A percentile compares a stretch with the other conserved stretches of the same genome.
Conservation (phyloP, 2,113 vertebrate genomes). For the Anguilla rostrata region DNA sequence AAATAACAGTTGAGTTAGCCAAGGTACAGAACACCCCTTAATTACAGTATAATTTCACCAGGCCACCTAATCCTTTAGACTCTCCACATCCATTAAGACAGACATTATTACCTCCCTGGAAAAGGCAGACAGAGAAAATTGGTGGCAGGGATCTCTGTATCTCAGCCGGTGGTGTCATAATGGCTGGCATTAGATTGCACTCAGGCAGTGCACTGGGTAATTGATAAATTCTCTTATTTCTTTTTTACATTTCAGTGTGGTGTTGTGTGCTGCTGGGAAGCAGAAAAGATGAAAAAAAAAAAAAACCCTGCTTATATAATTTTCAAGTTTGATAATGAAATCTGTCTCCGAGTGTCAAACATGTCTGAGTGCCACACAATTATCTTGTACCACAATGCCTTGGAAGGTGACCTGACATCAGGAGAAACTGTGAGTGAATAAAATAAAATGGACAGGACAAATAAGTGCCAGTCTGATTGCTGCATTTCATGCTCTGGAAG, state of each 20-base stretch:
- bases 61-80: neutral
- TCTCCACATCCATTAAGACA: neutral
- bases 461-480: neutral
- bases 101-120: neutral
- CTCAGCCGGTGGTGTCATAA: neutral
- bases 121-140: neutral
- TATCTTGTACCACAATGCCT: slow-evolving; percentile 5
- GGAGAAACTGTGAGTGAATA: neutral
- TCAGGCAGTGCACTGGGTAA: neutral
- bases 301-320: neutral
- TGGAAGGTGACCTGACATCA: slow-evolving; percentile 5
- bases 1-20: neutral
- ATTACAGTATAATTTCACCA: neutral
- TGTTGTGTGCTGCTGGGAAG: neutral
- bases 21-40: neutral
- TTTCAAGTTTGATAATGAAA: neutral
- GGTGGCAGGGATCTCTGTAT: neutral
- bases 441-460: slow-evolving; percentile 8
- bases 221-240: neutral
- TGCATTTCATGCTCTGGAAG: neutral
- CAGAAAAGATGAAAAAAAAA: too few relatives aligned
- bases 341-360: neutral
- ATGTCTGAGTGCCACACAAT: slow-evolving; percentile 9
- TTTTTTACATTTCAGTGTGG: neutral
- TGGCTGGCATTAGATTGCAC: neutral